These are phyloP conservation scores for Dinomys branickii DNA, from an alignment of 2,113 vertebrate genomes.

Conservation along the genomic window DNA sequence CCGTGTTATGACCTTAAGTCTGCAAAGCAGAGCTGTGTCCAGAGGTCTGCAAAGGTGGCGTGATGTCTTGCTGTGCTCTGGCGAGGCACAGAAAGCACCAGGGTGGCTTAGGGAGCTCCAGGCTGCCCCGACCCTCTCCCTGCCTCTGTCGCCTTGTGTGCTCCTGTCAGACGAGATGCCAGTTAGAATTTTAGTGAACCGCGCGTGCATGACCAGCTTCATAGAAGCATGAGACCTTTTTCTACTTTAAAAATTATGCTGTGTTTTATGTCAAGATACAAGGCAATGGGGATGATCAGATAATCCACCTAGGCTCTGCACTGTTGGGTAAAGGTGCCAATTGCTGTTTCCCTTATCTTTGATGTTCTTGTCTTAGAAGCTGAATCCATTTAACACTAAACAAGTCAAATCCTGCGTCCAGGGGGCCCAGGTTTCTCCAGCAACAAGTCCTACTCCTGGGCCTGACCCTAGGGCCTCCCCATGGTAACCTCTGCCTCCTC, in stretches of 20 bases:
- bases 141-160: neutral
- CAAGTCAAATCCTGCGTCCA: neutral
- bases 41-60: neutral
- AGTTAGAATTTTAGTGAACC: neutral
- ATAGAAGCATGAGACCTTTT: no score
- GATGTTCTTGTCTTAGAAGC: neutral
- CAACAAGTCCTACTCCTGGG: neutral
- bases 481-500: neutral
- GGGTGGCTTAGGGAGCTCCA: neutral
- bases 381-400: no score
- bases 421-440: no score
- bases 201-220: neutral
- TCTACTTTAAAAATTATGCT: neutral
- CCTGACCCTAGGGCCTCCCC: neutral
- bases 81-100: neutral
- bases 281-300: neutral
- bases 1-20: neutral
- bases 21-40: neutral
- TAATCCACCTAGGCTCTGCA: neutral
- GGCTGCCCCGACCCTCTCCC: neutral
- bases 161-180: neutral
- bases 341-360: neutral
- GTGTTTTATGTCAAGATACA: neutral
- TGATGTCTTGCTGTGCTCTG: neutral
- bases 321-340: no score